These are phyloP conservation scores for Rhineura floridana DNA, from an alignment of 2,113 vertebrate species.

Conservation along the genomic window DNA sequence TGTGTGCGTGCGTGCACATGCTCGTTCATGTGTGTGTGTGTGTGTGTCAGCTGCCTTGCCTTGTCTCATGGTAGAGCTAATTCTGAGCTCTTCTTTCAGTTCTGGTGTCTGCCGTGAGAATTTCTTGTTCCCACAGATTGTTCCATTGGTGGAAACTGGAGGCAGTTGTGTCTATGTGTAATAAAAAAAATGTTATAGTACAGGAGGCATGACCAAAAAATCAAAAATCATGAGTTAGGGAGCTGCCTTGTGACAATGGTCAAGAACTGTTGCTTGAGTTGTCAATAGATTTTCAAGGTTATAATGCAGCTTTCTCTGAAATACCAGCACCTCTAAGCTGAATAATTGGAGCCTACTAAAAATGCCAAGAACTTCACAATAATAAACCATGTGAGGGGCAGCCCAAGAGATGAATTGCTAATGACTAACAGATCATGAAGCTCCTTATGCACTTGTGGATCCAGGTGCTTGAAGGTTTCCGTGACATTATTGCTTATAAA, in stretches of 20 bases:
- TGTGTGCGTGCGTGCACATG: no score
- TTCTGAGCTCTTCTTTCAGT: no score
- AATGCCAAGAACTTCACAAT: conserved; percentile 24
- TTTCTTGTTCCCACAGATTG: neutral
- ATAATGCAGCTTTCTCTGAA: neutral
- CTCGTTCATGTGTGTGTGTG: no score
- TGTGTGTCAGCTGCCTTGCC: no score
- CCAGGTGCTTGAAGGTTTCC: conserved; percentile 21
- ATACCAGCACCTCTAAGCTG: neutral
- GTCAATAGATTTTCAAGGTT: conserved; percentile 6
- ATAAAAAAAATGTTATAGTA: neutral
- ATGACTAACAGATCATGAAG: conserved; percentile 7
- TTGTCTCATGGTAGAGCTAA: no score
- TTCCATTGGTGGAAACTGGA: neutral
- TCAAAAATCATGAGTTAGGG: neutral
- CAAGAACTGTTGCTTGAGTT: neutral
- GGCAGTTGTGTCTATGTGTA: neutral
- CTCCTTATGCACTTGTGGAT: conserved; percentile 23
- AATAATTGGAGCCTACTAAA: neutral
- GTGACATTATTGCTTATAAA: conserved; percentile 9
- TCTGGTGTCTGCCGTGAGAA: no score
- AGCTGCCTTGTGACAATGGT: neutral
- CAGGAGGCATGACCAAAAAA: neutral
- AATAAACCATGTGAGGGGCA: neutral
- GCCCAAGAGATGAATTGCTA: conserved; percentile 17